phyloP scores from a whole-genome alignment of 2,797 vertebrate genomes.

The Sebastes oblongus region DNA sequence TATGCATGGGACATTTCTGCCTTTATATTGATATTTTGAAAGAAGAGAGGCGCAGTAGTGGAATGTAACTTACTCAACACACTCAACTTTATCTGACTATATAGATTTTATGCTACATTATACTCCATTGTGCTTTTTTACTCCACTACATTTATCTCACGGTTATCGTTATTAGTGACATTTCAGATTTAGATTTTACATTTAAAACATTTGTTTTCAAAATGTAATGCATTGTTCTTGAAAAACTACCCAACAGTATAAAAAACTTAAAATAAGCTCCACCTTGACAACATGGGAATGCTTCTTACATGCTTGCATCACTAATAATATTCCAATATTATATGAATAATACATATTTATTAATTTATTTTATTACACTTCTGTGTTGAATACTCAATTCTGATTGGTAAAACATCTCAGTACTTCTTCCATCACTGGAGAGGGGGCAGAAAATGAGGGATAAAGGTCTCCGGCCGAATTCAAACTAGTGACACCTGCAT shows the following conservation, averaged over 20 bases:
- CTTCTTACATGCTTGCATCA: too few species aligned
- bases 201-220: not conserved
- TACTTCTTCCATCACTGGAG: not conserved
- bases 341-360: not conserved
- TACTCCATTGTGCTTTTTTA: not conserved
- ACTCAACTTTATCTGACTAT: not conserved
- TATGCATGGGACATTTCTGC: too few species aligned
- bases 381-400: too few species aligned
- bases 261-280: too few species aligned
- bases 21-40: too few species aligned
- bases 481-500: not conserved
- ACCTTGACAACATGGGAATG: too few species aligned
- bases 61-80: too few species aligned
- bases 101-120: not conserved
- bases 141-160: not conserved
- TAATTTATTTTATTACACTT: fast-evolving
- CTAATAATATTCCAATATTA: too few species aligned
- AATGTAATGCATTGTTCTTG: too few species aligned
- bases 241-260: not conserved
- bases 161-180: not conserved
- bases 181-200: not conserved
- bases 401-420: not conserved
- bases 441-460: not conserved
- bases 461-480: not conserved
- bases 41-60: too few species aligned